Evolutionary conservation across 2,888 invertebrate species (phyloP).

Genomic region (Empis stercorea): DNA sequence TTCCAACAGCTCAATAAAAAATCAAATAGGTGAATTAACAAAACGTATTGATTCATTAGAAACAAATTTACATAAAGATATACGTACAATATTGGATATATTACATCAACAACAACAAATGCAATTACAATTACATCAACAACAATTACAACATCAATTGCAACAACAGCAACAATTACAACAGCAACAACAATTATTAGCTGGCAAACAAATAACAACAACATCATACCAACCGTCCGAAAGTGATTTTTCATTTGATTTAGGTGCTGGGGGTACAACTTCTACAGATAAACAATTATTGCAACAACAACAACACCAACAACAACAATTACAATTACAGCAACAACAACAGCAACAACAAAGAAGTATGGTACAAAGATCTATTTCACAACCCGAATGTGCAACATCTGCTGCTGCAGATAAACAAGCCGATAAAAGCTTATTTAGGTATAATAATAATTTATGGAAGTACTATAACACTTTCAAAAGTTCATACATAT

Average conservation of each 20-base stretch:
- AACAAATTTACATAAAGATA: conserved; percentile 22
- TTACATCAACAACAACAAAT: conserved; percentile 23
- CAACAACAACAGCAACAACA: conserved; percentile 14
- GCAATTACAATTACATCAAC: conserved; percentile 18
- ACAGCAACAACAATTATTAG: conserved; percentile 16
- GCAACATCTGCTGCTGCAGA: conserved; percentile 11
- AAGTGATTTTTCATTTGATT: conserved; percentile 26
- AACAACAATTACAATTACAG: conserved; percentile 10
- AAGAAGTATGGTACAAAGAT: conserved; percentile 23
- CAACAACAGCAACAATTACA: conserved; percentile 19
- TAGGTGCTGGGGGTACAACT: conserved; percentile 14
- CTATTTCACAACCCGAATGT: conserved; percentile 23
- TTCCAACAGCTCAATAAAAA: conserved; percentile 18
- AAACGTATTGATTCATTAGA: conserved; percentile 22
- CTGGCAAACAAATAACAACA: conserved; percentile 18
- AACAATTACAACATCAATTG: conserved; percentile 18
- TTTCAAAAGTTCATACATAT: too few relatives aligned
- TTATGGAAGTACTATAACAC: too few relatives aligned
- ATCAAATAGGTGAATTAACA: conserved; percentile 20
- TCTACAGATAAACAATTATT: conserved; percentile 13
- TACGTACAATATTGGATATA: conserved; percentile 22
- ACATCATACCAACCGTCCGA: conserved; percentile 25
- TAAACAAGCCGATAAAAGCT: conserved; percentile 18
- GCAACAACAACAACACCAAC: conserved; percentile 10
- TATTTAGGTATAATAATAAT: conserved; percentile 21